Conservation (phyloP, 2,888 invertebrate genomes). For the Acanthosepion pharaonis region DNA sequence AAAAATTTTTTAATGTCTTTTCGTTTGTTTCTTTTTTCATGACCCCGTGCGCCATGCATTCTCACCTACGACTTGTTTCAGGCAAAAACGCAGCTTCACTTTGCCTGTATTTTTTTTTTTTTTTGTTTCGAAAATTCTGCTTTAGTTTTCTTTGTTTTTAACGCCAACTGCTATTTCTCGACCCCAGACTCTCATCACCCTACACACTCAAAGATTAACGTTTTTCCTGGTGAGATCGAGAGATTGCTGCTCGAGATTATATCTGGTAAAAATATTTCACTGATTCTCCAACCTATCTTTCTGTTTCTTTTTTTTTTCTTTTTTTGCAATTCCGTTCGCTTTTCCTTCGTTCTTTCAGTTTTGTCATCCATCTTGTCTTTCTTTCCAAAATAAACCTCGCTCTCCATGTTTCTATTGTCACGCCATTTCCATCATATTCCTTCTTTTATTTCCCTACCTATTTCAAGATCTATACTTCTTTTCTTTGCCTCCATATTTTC, state of each 20-base stretch:
- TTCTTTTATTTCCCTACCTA: too few species aligned
- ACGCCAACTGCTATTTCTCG: neutral
- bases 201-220: neutral
- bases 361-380: too few species aligned
- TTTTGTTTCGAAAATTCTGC: neutral
- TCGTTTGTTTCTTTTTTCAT: neutral
- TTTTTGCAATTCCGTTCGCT: neutral
- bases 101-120: neutral
- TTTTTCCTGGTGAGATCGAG: constrained; percentile 1
- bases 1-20: neutral
- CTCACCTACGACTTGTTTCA: neutral
- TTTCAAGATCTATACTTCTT: too few species aligned
- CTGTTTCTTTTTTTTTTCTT: too few species aligned
- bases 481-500: too few species aligned
- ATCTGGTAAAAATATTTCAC: constrained; percentile 33
- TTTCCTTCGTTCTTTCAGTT: neutral
- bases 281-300: neutral
- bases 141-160: constrained; percentile 8
- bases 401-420: too few species aligned
- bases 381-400: too few species aligned
- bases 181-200: neutral
- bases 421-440: too few species aligned
- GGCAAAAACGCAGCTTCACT: neutral
- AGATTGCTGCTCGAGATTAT: neutral
- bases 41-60: neutral